Evolutionary conservation across 2,888 invertebrate genomes (phyloP).

Genomic region (Lacanobia wlatinum): DNA sequence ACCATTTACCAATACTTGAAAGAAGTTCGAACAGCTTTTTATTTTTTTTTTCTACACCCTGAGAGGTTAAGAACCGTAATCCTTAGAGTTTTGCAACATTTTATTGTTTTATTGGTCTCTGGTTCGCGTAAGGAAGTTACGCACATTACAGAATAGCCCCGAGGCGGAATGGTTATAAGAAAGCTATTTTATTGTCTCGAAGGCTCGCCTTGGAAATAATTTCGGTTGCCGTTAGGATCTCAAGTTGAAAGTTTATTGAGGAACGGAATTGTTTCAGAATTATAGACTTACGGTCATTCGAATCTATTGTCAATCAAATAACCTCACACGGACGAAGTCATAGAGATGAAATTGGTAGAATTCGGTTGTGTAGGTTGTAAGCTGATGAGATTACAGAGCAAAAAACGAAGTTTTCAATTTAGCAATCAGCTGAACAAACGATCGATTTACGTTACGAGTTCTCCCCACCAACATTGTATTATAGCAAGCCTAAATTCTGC

Average conservation of each 20-base stretch:
- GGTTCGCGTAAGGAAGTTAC: conserved; percentile 77
- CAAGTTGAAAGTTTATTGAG: conserved; percentile 79
- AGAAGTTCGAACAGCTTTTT: conserved; percentile 68
- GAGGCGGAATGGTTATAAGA: conserved; percentile 80
- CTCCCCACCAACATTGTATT: conserved; percentile 73
- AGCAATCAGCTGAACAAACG: conserved; percentile 86
- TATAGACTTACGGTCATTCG: conserved; percentile 67
- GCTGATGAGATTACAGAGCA: conserved; percentile 78
- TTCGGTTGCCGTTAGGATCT: conserved; percentile 78
- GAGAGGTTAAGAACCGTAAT: conserved; percentile 75
- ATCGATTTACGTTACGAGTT: conserved; percentile 84
- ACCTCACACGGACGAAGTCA: conserved; percentile 44
- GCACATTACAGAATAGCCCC: conserved; percentile 75
- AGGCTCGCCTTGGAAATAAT: conserved; percentile 79
- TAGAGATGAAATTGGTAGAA: conserved; percentile 61
- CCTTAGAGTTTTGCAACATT: conserved; percentile 77
- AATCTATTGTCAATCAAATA: conserved; percentile 73
- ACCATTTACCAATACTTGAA: conserved; percentile 65
- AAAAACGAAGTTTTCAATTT: conserved; percentile 82
- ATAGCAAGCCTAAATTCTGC: conserved; percentile 76
- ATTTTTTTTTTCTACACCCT: conserved; percentile 65
- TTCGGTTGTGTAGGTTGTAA: conserved; percentile 67
- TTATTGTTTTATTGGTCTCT: conserved; percentile 81
- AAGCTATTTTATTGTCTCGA: conserved; percentile 82
- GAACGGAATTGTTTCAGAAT: conserved; percentile 76